Conservation (phyloP, 2,888 invertebrate genomes). For the Achlya flavicornis region DNA sequence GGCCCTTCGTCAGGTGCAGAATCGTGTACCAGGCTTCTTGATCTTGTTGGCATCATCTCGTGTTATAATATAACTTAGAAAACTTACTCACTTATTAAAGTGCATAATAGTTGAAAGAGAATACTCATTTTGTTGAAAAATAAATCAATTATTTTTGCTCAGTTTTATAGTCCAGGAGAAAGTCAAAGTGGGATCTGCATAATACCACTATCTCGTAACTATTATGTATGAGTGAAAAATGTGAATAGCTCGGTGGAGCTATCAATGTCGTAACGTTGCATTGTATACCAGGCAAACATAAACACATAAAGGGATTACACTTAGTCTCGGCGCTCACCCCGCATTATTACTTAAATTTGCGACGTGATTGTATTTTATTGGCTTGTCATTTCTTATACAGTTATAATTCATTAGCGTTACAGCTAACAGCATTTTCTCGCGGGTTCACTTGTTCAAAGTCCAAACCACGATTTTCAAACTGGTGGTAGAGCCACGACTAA, state of each 20-base stretch:
- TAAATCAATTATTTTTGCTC: neutral
- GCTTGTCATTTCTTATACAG: neutral
- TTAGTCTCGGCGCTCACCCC: neutral
- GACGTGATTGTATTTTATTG: constrained; percentile 4
- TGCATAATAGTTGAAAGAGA: neutral
- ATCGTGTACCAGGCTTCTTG: too few relatives aligned
- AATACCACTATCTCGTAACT: neutral
- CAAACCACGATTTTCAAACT: neutral
- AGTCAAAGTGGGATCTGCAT: neutral
- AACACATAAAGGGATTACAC: neutral
- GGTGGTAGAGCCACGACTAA: too few relatives aligned
- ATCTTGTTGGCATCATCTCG: too few relatives aligned
- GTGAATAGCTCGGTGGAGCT: neutral
- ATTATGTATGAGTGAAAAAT: neutral
- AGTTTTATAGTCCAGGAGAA: neutral
- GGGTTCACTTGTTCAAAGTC: neutral
- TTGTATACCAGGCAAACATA: constrained; percentile 7
- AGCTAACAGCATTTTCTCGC: neutral
- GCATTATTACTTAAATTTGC: neutral
- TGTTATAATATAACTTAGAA: too few relatives aligned
- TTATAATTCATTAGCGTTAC: neutral
- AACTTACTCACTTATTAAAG: neutral
- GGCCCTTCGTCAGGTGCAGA: too few relatives aligned
- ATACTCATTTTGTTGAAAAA: constrained; percentile 1
- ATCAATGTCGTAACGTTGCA: neutral